Percentiles rank a stretch among this genome's conserved stretches.
Evolutionary conservation across 2,888 invertebrate species (phyloP).

Genomic region (Charanyca ferruginea): DNA sequence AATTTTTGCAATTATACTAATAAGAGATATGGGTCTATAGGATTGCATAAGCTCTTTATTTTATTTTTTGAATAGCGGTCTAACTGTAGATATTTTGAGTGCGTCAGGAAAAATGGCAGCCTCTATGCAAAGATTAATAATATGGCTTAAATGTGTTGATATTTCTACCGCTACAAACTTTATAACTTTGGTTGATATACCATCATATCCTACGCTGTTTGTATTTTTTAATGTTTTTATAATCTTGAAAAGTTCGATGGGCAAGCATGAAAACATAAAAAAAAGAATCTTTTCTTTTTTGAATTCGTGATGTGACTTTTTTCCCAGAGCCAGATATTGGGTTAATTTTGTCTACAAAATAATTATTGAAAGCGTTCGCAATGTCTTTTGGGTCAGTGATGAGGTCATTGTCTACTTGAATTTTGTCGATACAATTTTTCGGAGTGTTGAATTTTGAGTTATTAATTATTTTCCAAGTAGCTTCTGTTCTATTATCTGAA

Average conservation of each 20-base stretch:
- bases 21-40: too few species aligned
- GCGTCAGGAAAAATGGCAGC: too few species aligned
- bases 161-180: not conserved
- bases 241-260: too few species aligned
- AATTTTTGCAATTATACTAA: too few species aligned
- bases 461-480: slow-evolving; percentile 1
- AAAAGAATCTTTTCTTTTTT: not conserved
- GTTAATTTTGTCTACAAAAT: not conserved
- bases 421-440: not conserved
- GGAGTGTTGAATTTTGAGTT: not conserved
- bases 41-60: not conserved
- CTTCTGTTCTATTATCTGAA: not conserved
- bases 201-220: not conserved
- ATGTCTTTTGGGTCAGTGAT: not conserved
- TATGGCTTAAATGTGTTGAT: not conserved
- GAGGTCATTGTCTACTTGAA: too few species aligned
- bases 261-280: too few species aligned
- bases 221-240: not conserved
- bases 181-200: not conserved
- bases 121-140: not conserved
- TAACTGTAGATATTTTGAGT: too few species aligned
- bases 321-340: not conserved
- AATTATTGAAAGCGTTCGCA: not conserved
- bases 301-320: not conserved
- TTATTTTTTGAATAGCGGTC: not conserved